phyloP scores from a whole-genome alignment of 2,888 invertebrate genomes.

The Andrena hattorfiana region DNA sequence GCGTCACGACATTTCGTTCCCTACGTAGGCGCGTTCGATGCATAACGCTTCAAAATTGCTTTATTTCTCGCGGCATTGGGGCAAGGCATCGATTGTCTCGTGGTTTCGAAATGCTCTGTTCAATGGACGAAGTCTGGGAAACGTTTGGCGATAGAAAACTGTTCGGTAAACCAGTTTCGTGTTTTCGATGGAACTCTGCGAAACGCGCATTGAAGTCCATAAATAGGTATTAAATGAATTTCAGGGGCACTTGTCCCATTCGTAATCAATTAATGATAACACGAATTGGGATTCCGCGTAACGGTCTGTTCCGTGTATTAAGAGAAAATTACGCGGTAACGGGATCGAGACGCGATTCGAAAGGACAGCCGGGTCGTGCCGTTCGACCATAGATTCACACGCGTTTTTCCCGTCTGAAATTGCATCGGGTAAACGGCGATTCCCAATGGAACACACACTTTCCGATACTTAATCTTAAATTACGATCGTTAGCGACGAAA shows the following conservation, averaged over 20 bases:
- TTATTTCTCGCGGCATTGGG: constrained; percentile 34
- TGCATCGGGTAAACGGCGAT: constrained; percentile 34
- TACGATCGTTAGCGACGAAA: constrained; percentile 52
- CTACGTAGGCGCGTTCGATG: constrained; percentile 1
- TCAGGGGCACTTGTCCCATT: background rate
- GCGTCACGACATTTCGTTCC: constrained; percentile 12
- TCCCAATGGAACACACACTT: constrained; percentile 35
- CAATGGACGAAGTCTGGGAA: constrained; percentile 1
- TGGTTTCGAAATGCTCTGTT: constrained; percentile 20
- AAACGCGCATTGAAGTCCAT: background rate
- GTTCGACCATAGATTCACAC: constrained; percentile 6
- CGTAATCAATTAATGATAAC: background rate
- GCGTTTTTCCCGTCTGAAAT: constrained; percentile 37
- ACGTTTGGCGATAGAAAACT: background rate
- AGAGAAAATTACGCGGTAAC: constrained; percentile 6
- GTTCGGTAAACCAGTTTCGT: background rate
- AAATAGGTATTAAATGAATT: background rate
- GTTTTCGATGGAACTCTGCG: no score
- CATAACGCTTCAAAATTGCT: constrained; percentile 36
- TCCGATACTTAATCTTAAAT: constrained; percentile 48
- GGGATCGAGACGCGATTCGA: background rate
- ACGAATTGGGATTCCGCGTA: background rate
- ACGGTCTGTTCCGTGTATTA: background rate
- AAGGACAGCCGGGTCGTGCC: background rate
- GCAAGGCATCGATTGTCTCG: constrained; percentile 24